Evolutionary conservation across 2,888 invertebrate genomes (phyloP), one percentile per base, ranked within the genome.

Genomic region (Platerodrilus igneus): DNA sequence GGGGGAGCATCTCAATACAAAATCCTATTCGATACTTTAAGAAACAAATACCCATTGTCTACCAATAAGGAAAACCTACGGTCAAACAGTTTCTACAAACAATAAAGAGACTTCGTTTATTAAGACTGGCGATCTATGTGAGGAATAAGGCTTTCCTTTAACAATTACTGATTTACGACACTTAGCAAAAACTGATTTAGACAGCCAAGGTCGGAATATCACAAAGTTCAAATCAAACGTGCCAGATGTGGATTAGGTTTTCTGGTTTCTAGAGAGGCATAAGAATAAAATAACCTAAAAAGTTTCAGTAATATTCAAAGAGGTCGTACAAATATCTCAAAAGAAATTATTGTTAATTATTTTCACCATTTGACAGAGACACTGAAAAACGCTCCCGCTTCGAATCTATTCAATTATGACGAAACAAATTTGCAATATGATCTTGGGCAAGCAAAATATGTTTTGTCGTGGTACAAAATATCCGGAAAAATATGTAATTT

Each of bases 401-500:
- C n/a, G n/a, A n/a, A n/a, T n/a, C n/a, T n/a, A n/a, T n/a, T n/a
- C n/a, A n/a, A n/a, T n/a, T n/a, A n/a, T n/a, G n/a, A 11, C 19
- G 27, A 35, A 10, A 35, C 35, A 14, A 35, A 35, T 27, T 8
- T 27, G 6, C 30, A 28, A 13, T 14, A 35, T 26, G 27, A 27
- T 14, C n/a, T 8, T 8, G 20, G n/a, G 35, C 17, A 40, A 28
- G 15, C 10, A 11, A 22, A 37, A 37, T 3, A 19, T 51, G 11
- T 37, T 34, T 14, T 35, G 18, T 23, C 20, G 41, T 27, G 40
- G 27, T 39, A 46, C 30, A 4, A 48, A 47, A 34, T 40, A 47
- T 44, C 47, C 2, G 50, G 47, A 25, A 26, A 28, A 10, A 15
- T 52, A 10, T 45, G 39, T 15, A 45, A 53, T 42, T 37, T 36